These are phyloP conservation scores for Lithophane socia DNA, from an alignment of 2,888 invertebrate species.

Conservation along the genomic window DNA sequence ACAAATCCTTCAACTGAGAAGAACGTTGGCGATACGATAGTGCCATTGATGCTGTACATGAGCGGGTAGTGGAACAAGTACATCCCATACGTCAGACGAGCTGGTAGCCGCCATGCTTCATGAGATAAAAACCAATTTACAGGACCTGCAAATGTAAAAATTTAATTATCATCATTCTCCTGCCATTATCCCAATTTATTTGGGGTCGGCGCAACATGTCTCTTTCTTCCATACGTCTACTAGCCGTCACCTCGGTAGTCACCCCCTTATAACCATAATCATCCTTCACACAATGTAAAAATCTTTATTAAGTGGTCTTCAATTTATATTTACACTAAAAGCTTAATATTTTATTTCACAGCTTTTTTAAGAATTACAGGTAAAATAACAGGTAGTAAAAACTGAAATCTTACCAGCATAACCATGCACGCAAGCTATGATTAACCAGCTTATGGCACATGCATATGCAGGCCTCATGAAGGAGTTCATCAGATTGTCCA, in stretches of 20 bases:
- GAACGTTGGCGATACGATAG: neutral
- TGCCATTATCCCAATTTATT: no score
- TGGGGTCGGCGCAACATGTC: no score
- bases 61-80: constrained; percentile 79
- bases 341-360: no score
- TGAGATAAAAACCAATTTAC: constrained; percentile 67
- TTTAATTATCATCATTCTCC: no score
- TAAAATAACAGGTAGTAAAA: neutral
- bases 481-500: constrained; percentile 57
- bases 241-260: no score
- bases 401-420: constrained; percentile 14
- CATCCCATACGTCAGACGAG: constrained; percentile 77
- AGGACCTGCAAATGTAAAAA: constrained; percentile 3
- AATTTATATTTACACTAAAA: no score
- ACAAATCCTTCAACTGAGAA: constrained; percentile 9
- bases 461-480: constrained; percentile 76
- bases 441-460: constrained; percentile 74
- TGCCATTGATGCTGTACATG: constrained; percentile 7
- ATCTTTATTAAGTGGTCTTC: no score
- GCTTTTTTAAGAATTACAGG: no score
- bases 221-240: no score
- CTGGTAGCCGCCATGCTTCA: constrained; percentile 75
- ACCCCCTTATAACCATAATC: no score
- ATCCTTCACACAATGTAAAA: no score
- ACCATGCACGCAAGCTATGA: constrained; percentile 72